Evolutionary conservation across 2,888 invertebrate species (phyloP).

Genomic region (Stenichneumon culpator): DNA sequence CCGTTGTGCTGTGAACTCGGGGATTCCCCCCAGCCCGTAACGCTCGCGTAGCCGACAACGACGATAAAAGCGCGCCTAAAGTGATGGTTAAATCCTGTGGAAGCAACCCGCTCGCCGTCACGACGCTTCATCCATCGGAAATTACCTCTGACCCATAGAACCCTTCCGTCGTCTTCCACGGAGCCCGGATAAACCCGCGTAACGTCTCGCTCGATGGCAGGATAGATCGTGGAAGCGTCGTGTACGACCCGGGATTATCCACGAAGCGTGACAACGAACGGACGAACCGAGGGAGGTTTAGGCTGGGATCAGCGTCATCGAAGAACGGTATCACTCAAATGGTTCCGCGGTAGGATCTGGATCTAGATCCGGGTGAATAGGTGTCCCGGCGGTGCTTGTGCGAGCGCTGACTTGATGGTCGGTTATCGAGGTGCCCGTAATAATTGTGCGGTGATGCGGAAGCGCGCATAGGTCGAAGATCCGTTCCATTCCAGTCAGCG

Average conservation of each 20-base stretch:
- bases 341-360: background rate
- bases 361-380: background rate
- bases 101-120: background rate
- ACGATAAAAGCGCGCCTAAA: conserved; percentile 34
- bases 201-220: background rate
- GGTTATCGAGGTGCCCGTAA: background rate
- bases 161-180: background rate
- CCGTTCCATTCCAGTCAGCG: background rate
- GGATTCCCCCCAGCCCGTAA: background rate
- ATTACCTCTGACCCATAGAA: conserved; percentile 5
- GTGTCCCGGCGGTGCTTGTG: background rate
- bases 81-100: background rate
- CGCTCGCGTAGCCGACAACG: background rate
- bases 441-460: background rate
- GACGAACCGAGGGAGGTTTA: background rate
- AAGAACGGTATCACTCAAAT: conserved; percentile 5
- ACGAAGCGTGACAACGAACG: conserved; percentile 16
- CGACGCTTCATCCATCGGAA: background rate
- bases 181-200: background rate
- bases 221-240: background rate
- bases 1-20: conserved; percentile 22
- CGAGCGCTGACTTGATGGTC: background rate
- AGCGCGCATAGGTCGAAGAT: background rate
- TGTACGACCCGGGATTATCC: conserved; percentile 21
- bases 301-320: conserved; percentile 5